phyloP scores from a whole-genome alignment of 2,797 vertebrate species.

The Clarias fuscus region DNA sequence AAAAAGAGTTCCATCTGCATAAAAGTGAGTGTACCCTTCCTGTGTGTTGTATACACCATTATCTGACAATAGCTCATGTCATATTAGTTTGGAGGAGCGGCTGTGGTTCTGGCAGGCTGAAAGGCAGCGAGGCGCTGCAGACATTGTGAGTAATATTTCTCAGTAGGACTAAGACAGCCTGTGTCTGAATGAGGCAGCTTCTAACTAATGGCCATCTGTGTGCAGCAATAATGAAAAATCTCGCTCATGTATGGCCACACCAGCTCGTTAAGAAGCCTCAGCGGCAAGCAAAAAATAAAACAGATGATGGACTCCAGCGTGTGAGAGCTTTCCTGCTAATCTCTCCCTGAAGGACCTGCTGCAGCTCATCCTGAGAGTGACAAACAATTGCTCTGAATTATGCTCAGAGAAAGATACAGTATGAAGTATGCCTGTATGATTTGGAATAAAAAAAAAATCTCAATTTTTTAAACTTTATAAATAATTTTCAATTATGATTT shows the following conservation, averaged over 20 bases:
- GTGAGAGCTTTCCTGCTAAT: constrained; percentile 55
- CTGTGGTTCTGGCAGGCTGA: constrained; percentile 44
- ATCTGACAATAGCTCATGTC: constrained; percentile 46
- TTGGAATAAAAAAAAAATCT: too few species aligned
- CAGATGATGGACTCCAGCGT: constrained; percentile 52
- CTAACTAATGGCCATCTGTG: constrained; percentile 63
- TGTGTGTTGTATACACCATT: constrained; percentile 19
- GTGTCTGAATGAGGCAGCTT: constrained; percentile 55
- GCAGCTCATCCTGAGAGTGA: constrained; percentile 49
- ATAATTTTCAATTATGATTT: too few species aligned
- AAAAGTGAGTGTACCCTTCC: constrained; percentile 25
- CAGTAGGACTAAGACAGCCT: constrained; percentile 57
- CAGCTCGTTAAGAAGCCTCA: constrained; percentile 54
- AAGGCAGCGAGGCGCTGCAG: constrained; percentile 46
- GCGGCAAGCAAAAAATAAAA: constrained; percentile 53
- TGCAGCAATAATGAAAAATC: constrained; percentile 62
- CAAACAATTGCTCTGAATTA: constrained; percentile 44
- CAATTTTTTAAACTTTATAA: too few species aligned
- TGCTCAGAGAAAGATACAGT: constrained; percentile 18
- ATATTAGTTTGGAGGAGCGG: constrained; percentile 39
- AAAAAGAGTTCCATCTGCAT: constrained; percentile 30
- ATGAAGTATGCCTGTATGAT: too few species aligned
- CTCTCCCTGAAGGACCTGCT: constrained; percentile 57
- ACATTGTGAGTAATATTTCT: constrained; percentile 53
- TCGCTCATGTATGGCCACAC: constrained; percentile 57